Base-by-base conservation (phyloP, 2,888 invertebrate genomes). In the Adela reaumurella region DNA sequence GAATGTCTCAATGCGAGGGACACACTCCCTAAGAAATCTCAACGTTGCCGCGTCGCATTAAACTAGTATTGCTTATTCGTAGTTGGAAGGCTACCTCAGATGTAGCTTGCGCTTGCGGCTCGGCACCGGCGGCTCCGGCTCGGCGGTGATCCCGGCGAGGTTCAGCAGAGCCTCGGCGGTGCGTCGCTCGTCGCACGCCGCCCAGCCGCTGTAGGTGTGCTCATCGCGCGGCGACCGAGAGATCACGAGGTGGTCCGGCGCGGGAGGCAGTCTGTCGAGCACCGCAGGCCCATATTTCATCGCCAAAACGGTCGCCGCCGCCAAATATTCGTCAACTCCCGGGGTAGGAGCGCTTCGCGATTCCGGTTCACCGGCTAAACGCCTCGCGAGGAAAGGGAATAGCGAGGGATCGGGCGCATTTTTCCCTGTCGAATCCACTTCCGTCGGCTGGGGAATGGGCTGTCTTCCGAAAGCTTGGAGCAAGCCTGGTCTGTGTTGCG, bases 151-250 rank as follows among this genome's bases (percentile, higher is more conserved):
- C 49, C 78, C 77, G 57, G 79, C 80, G 49, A 79, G 64, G 64
- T 79, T 74, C 49, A 79, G 73, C 53, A 79, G 62, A 50, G 78
- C 78, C 61, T 79, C 79, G 50, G 79, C 79, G 47, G 79, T 79
- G 63, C 74, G 73, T 2, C 78, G 67, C 65, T 79, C 78, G 59
- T 74, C 78, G 56, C 62, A 56, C 35, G 35, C 35, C 43, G 53
- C 54, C 35, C 55, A 51, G 52, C 86, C 86, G 60, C 92, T 93
- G 76, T 95, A 96, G 48, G 94, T 94, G 72, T 96, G 95, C 81
- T 96, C 96, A 72, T 93, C 92, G 70, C 92, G 93, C 0, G 94
- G 92, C 60, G 90, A 91, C 48, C 89, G 88, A 2, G 93, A 94
- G 59, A 93, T 92, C 56, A 94, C 87, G 59, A 78, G 66, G 60